Evolutionary conservation across 2,797 vertebrate species (phyloP).

Genomic region (Phoebastria nigripes): DNA sequence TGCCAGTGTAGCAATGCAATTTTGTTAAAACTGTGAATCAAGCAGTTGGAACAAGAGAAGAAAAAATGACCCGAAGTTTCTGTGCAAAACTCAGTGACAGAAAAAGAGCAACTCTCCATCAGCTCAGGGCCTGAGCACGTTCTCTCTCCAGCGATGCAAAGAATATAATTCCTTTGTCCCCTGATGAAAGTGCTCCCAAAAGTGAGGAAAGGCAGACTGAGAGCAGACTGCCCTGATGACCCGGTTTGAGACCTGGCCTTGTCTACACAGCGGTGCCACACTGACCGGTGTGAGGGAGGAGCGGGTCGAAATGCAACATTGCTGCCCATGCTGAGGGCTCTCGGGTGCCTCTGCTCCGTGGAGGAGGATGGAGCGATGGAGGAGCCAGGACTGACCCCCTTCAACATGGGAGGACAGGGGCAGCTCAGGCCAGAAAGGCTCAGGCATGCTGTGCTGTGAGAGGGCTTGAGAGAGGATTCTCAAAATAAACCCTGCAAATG

Average conservation of each 20-base stretch:
- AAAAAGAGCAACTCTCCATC: not conserved
- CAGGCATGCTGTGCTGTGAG: not conserved
- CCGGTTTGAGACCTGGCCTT: not conserved
- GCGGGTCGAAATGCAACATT: rapidly evolving
- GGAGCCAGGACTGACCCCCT: not conserved
- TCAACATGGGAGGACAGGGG: not conserved
- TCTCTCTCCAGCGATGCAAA: not conserved
- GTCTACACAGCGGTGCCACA: rapidly evolving
- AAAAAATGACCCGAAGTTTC: not conserved
- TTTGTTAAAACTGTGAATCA: not conserved
- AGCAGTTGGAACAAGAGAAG: not conserved
- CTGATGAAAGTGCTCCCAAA: not conserved
- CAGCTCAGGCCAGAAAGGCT: not conserved
- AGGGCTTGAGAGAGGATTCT: not conserved
- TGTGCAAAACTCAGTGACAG: not conserved
- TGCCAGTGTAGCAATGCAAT: not conserved
- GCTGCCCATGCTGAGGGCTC: rapidly evolving
- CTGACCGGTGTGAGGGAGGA: not conserved
- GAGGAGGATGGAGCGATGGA: not conserved
- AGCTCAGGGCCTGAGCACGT: rapidly evolving
- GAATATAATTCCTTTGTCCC: not conserved
- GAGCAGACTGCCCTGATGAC: not conserved
- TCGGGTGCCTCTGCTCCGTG: not conserved
- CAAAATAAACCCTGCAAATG: not conserved
- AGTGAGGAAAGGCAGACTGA: rapidly evolving